Percentiles rank a stretch among this genome's conserved stretches.
phyloP scores from a whole-genome alignment of 1,140 invertebrate genomes.

The Panonychus citri region DNA sequence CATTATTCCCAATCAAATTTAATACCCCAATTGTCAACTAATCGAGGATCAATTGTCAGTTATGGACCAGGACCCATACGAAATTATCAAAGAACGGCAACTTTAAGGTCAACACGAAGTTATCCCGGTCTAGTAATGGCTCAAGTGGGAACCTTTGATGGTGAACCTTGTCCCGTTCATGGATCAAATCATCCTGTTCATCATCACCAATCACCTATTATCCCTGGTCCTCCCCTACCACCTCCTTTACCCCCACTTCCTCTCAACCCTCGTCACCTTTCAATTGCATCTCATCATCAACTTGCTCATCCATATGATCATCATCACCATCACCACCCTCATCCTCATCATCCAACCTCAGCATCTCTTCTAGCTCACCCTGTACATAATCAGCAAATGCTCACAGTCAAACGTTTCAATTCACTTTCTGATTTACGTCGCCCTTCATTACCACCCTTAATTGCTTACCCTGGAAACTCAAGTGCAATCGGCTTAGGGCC shows the following conservation, averaged over 20 bases:
- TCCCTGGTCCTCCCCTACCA: too few species aligned
- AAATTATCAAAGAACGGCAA: not conserved
- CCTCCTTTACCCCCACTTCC: not conserved
- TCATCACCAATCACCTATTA: not conserved
- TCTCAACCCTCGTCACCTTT: not conserved
- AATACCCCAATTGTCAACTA: too few species aligned
- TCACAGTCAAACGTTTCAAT: not conserved
- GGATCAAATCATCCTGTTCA: conserved; percentile 2
- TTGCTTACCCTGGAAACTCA: too few species aligned
- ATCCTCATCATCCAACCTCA: not conserved
- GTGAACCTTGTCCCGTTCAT: conserved; percentile 15
- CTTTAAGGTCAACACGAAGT: conserved; percentile 14
- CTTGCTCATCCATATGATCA: too few species aligned
- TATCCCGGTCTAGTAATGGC: conserved; percentile 11
- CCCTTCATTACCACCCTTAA: not conserved
- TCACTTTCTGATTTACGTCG: not conserved
- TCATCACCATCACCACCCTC: not conserved
- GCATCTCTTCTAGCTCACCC: not conserved
- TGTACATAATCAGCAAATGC: not conserved
- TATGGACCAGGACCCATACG: not conserved
- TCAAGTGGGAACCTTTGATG: conserved; percentile 10
- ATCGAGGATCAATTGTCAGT: not conserved
- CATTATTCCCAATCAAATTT: not conserved
- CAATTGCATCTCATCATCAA: not conserved
- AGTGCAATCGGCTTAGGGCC: too few species aligned